Percentiles rank a stretch among this genome's conserved stretches.
Evolutionary conservation across 2,113 vertebrate species (phyloP).

Genomic region (Centropus bengalensis): DNA sequence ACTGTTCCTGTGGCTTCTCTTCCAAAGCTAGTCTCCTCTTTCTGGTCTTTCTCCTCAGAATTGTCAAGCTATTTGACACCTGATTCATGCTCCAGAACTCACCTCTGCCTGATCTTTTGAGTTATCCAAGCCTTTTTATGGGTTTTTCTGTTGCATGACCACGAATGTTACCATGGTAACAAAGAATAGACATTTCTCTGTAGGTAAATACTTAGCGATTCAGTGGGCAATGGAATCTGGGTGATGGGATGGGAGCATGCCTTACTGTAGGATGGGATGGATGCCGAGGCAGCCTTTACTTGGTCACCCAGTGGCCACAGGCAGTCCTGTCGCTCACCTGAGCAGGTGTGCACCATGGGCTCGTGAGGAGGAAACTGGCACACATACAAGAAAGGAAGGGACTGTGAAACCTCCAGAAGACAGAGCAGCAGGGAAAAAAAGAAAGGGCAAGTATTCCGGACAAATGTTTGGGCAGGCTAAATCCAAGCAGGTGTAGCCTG

Average conservation of each 20-base stretch:
- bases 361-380: neutral
- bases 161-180: neutral
- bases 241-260: fast-evolving
- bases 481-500: neutral
- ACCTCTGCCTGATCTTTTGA: neutral
- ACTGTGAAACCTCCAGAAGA: neutral
- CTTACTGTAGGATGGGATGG: neutral
- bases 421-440: neutral
- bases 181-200: neutral
- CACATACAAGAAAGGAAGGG: neutral
- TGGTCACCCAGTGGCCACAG: neutral
- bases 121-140: neutral
- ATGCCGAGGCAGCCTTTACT: neutral
- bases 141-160: neutral
- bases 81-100: neutral
- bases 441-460: neutral
- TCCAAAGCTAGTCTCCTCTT: neutral
- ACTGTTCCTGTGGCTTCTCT: neutral
- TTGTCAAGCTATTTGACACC: neutral
- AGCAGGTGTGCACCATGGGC: fast-evolving
- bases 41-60: neutral
- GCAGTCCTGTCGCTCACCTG: fast-evolving
- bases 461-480: neutral
- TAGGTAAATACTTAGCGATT: neutral
- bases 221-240: fast-evolving